Base-by-base conservation (phyloP, 2,113 vertebrate genomes). In the Rynchops niger region DNA sequence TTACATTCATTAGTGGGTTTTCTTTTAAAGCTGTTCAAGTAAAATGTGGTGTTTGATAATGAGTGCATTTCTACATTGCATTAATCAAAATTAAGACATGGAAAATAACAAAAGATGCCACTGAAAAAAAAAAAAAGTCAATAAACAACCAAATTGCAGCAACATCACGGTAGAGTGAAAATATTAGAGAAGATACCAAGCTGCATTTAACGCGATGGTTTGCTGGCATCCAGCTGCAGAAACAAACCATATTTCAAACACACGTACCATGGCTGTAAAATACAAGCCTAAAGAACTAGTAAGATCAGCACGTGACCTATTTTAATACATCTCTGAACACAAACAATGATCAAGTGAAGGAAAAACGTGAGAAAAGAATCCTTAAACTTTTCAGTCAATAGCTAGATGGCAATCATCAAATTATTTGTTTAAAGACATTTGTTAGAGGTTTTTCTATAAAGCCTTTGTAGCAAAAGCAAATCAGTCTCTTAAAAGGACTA, bases 141-240 rank as follows among this genome's bases (percentile, higher is more conserved):
- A 45, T 40, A 77, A 94, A 80, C 85, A 96, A 97, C 80, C 81
- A 88, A 95, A 62, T 58, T 97, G 67, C 79, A 96, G 93, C 72
- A 97, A 92, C 95, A 93, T 80, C 83, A 86, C 19, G 49, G 4
- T 63, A 42, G 27, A 88, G 73, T 92, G 91, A 95, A 93, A 96
- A 97, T 45, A 40, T 77, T 32, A 97, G 50, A 88, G 34, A 97
- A 97, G 62, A 95, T 45, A 93, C 49, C 88, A 59, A 93, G 74
- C 69, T 96, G 55, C 65, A 90, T 93, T 95, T 93, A 95, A 96
- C 83, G 91, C 8, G 11, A 91, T 17, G 58, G 69, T 61, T 97
- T 97, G 86, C 94, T 96, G 84, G 83, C 73, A 85, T 93, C 91
- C 96, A 96, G 97, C 83, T 96, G 95, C 87, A 98, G 93, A 97